Evolutionary conservation across 2,113 vertebrate species (phyloP), one percentile per base, ranked within the genome.

Genomic region (Eclectus roratus): DNA sequence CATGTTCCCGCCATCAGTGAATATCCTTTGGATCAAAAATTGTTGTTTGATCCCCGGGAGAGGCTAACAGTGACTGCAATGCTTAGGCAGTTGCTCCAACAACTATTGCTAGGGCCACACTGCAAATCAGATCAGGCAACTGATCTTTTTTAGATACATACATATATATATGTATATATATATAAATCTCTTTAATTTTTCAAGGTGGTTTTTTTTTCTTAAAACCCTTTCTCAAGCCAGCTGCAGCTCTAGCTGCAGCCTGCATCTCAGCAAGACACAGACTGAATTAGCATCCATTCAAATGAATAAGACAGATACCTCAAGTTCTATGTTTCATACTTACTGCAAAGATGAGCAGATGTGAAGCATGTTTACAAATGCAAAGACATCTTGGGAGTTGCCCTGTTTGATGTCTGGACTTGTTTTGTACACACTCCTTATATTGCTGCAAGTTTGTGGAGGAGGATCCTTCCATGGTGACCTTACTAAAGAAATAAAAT

Each of bases 361-460:
- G 80, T 73, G 89, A 93, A 96, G 85, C 73, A 58, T 91, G 81
- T 95, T 96, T 95, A 96, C 89, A 95, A 89, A 91, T 61, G 66
- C 89, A 94, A 66, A 94, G 89, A 91, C 93, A 94, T 92, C 82
- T 95, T 72, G 95, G 94, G 94, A 95, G 83, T 84, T 94, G 86
- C 92, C 92, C 47, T 87, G 74, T 94, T 94, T 94, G 92, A 92
- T 96, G 94, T 92, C 93, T 96, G 88, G 80, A 72, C 93, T 92
- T 97, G 94, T 96, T 96, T 89, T 87, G 86, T 80, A 95, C 86
- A 91, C 80, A 81, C 65, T 91, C 19, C 31, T 93, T 41, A 55
- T 52, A 92, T 27, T 91, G 73, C 85, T 94, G 78, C 46, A 87
- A 86, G 73, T 93, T 81, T 44, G 65, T 61, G 70, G 70, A 92